These are phyloP conservation scores for Corythoichthys intestinalis DNA, from an alignment of 2,113 vertebrate species.

Conservation along the genomic window DNA sequence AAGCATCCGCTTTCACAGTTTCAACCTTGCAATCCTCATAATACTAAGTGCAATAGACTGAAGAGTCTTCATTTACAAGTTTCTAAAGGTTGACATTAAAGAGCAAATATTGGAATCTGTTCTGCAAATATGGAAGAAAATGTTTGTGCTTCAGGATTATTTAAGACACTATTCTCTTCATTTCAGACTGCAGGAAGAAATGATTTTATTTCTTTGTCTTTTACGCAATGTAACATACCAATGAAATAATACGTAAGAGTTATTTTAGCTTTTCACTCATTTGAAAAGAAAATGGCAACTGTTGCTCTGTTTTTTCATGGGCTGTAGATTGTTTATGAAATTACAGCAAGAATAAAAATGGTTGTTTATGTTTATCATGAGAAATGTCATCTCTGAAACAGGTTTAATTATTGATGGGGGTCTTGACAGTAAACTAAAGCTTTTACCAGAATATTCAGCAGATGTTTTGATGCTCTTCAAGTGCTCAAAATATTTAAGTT, in stretches of 20 bases:
- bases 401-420: not conserved
- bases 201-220: not conserved
- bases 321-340: not conserved
- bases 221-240: no score
- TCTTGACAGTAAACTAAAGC: no score
- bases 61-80: not conserved
- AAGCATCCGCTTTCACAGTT: conserved; percentile 64
- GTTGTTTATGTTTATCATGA: not conserved
- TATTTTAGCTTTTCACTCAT: not conserved
- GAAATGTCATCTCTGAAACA: not conserved
- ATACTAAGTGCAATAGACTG: conserved; percentile 10
- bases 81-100: conserved; percentile 7
- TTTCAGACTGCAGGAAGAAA: not conserved
- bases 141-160: conserved; percentile 10
- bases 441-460: no score
- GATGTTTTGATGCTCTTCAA: no score
- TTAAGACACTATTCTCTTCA: not conserved
- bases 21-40: conserved; percentile 23
- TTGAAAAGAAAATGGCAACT: not conserved
- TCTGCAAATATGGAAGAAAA: conserved; percentile 39
- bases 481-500: no score
- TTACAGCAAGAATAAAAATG: not conserved
- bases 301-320: not conserved
- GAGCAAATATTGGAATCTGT: conserved; percentile 1
- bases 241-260: not conserved